Conservation (phyloP, 2,888 invertebrate species). For the Nephrotoma flavescens region DNA sequence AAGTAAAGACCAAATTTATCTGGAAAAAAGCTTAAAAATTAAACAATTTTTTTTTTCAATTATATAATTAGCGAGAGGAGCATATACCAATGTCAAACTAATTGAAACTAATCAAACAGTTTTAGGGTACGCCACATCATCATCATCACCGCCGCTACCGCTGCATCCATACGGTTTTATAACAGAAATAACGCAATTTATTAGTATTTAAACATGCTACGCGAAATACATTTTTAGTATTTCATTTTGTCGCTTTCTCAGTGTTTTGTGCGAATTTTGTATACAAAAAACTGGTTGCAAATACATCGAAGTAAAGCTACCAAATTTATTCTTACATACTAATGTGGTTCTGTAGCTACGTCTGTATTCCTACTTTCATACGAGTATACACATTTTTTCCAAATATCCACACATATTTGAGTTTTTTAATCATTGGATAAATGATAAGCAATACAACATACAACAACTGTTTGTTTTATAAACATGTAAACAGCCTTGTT, state of each 20-base stretch:
- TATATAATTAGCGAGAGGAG: background rate
- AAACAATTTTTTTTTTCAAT: background rate
- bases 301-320: background rate
- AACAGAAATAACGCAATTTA: background rate
- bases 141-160: background rate
- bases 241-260: background rate
- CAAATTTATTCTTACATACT: background rate
- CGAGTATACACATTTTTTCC: background rate
- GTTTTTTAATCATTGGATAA: background rate
- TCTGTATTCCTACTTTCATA: background rate
- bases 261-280: background rate
- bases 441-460: background rate
- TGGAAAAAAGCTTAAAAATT: background rate
- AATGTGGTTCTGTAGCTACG: background rate
- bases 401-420: background rate
- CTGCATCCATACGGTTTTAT: too few relatives aligned
- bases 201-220: background rate
- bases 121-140: background rate
- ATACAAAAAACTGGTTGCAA: background rate
- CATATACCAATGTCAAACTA: background rate
- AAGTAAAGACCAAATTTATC: background rate
- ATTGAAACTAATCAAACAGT: background rate
- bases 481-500: background rate
- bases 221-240: background rate
- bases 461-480: background rate